Evolutionary conservation across 2,113 vertebrate genomes (phyloP).

Genomic region (Antechinus flavipes): DNA sequence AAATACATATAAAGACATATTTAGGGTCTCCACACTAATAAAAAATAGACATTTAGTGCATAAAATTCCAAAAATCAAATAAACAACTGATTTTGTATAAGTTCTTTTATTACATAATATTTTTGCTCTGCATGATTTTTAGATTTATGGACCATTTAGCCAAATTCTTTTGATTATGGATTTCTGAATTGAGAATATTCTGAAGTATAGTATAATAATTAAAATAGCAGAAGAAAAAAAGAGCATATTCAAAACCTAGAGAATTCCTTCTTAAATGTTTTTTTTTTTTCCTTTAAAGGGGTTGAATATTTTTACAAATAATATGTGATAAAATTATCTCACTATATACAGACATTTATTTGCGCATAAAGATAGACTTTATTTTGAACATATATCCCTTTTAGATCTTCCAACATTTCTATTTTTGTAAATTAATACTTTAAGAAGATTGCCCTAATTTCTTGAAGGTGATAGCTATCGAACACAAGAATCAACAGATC

Average conservation of each 20-base stretch:
- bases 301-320: not conserved
- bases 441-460: not conserved
- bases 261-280: not conserved
- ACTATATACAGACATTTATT: not conserved
- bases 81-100: not conserved
- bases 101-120: not conserved
- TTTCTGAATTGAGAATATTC: not conserved
- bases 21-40: not conserved
- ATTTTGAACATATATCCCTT: not conserved
- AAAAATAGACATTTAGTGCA: not conserved
- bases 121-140: not conserved
- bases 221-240: not conserved
- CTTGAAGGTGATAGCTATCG: not conserved
- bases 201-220: not conserved
- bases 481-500: not conserved
- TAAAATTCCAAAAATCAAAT: not conserved
- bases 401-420: not conserved
- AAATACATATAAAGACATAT: not conserved
- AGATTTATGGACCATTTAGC: not conserved
- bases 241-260: not conserved
- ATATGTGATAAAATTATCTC: not conserved
- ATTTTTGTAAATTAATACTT: not conserved
- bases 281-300: not conserved
- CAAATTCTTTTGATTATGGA: not conserved
- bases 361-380: not conserved